Percentiles rank a stretch among this genome's conserved stretches.
These are phyloP conservation scores for Macroglossus sobrinus DNA, from an alignment of 2,113 vertebrate species.

Conservation along the genomic window DNA sequence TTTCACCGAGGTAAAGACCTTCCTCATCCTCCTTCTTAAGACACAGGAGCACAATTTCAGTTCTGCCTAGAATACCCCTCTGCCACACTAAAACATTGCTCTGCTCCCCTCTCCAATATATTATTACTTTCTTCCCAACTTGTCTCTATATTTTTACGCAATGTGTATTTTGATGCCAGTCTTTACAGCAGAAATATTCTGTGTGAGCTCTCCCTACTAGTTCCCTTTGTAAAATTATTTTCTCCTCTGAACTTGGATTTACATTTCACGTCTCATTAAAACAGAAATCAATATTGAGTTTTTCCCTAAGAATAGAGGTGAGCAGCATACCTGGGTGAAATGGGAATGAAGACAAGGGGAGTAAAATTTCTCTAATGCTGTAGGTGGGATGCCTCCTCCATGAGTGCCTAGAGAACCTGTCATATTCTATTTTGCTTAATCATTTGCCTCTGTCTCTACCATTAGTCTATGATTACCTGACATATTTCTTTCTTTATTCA, in stretches of 20 bases:
- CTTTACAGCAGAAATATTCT: not conserved
- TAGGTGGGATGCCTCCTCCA: too few species aligned
- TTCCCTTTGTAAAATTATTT: not conserved
- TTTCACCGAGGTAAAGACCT: not conserved
- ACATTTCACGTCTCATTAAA: not conserved
- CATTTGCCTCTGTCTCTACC: not conserved
- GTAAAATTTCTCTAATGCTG: fast-evolving
- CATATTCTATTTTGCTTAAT: not conserved
- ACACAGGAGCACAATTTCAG: not conserved
- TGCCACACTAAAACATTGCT: fast-evolving
- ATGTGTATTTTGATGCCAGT: not conserved
- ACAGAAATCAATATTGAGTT: not conserved
- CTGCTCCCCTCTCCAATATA: fast-evolving
- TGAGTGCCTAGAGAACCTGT: not conserved
- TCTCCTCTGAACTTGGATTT: not conserved
- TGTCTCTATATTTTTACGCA: not conserved
- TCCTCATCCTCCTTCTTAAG: not conserved
- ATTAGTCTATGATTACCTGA: not conserved
- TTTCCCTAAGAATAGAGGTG: not conserved
- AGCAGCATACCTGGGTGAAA: not conserved
- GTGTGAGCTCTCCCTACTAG: fast-evolving
- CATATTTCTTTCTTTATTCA: not conserved
- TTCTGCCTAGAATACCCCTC: not conserved
- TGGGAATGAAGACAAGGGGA: not conserved
- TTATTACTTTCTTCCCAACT: fast-evolving